Base-by-base conservation (phyloP, 2,113 vertebrate genomes). In the Chionis minor region DNA sequence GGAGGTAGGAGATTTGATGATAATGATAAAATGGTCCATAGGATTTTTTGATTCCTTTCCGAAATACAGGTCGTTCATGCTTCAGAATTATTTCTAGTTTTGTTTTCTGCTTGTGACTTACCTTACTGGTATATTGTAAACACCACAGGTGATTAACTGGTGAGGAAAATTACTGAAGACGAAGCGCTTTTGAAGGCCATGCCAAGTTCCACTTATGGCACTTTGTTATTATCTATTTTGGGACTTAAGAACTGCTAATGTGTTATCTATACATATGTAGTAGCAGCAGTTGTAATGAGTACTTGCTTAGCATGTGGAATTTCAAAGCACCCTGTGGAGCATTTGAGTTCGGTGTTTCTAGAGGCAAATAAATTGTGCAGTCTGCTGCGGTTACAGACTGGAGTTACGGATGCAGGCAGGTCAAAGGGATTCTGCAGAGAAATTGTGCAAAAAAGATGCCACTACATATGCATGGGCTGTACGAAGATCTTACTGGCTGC, bases 161-260 rank as follows among this genome's bases (percentile, higher is more conserved):
- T 67, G n/a, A 47, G 79, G 87, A 80, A 80, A 78, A 74, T 78
- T n/a, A n/a, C 42, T 66, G 59, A 30, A 66, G 69, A 81, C 3
- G 1, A n/a, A 91, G 55, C 27, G 21, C 69, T 87, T 35, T 87
- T 89, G 84, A 69, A 92, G 63, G 70, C 6, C 3, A 2, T 71
- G 65, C 73, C 73, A 96, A 67, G 45, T 89, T 94, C 90, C 58
- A 75, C 59, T 87, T 49, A 19, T 1, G 12, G 81, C 33, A 58
- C 67, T 92, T 63, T 7, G 73, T 85, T 93, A 49, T 85, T 88
- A 54, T 72, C 87, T 96, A 5, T 90, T 96, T 88, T 83, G 85
- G 71, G 90, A 70, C 49, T 11, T 42, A 74, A 0, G 74, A 82
- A 16, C 87, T 94, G 81, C 74, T 94, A 79, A 72, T 70, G 54